Percentiles rank a stretch among this genome's conserved stretches.
phyloP scores from a whole-genome alignment of 2,113 vertebrate genomes.

The Pelobates fuscus region DNA sequence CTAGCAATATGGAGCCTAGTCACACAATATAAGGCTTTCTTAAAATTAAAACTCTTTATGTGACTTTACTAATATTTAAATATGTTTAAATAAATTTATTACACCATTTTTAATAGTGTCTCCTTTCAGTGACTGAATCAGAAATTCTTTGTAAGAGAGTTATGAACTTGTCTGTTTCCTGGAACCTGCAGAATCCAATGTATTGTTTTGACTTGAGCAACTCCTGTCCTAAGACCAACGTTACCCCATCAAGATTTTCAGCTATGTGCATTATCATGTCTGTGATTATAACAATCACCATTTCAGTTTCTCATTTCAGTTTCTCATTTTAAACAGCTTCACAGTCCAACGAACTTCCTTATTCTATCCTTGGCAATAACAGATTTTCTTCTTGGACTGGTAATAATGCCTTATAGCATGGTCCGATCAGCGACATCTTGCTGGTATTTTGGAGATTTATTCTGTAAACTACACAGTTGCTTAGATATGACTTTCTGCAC shows the following conservation, averaged over 20 bases:
- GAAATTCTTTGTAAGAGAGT: no score
- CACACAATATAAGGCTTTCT: no score
- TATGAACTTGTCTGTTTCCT: background rate
- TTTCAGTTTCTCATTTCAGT: conserved; percentile 37
- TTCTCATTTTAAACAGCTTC: conserved; percentile 49
- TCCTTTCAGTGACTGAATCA: no score
- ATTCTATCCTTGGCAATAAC: conserved; percentile 53
- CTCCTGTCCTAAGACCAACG: conserved; percentile 44
- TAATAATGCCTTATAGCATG: conserved; percentile 49
- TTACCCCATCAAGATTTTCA: background rate
- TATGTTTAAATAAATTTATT: no score
- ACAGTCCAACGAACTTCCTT: conserved; percentile 54
- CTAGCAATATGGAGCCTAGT: no score
- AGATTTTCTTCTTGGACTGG: conserved; percentile 44
- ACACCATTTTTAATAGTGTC: no score
- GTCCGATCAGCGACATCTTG: conserved; percentile 49
- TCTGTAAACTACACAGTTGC: conserved; percentile 49
- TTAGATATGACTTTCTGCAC: conserved; percentile 55
- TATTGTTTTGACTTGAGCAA: conserved; percentile 50
- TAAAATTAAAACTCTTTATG: no score
- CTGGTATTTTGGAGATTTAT: conserved; percentile 47
- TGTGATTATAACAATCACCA: conserved; percentile 24
- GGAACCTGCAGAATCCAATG: background rate
- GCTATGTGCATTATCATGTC: background rate
- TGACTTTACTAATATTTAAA: no score